Conservation (phyloP, 2,888 invertebrate species). For the Cremastinae sp. region DNA sequence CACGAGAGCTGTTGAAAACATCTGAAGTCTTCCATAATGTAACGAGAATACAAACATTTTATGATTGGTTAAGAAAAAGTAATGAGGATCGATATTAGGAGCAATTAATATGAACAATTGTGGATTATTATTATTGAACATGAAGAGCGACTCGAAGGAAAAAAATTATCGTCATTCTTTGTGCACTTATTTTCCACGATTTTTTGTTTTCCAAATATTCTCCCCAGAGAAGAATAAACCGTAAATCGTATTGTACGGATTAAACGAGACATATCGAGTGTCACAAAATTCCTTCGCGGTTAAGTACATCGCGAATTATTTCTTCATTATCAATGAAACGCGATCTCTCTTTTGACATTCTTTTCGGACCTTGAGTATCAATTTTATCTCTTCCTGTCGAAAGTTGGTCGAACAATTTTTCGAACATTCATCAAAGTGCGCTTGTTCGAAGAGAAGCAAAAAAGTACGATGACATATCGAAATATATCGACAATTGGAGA, state of each 20-base stretch:
- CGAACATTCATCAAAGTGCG: constrained; percentile 24
- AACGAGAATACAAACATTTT: too few relatives aligned
- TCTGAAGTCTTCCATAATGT: constrained; percentile 64
- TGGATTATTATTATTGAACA: too few relatives aligned
- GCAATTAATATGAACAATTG: too few relatives aligned
- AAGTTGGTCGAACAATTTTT: neutral
- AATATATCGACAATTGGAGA: neutral
- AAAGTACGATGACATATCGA: neutral
- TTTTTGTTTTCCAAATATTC: too few relatives aligned
- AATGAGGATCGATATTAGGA: constrained; percentile 17
- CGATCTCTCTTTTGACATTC: neutral
- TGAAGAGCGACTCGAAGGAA: too few relatives aligned
- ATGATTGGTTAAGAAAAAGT: constrained; percentile 52
- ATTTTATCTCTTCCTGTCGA: neutral
- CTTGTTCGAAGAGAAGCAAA: constrained; percentile 9
- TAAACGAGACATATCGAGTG: too few relatives aligned
- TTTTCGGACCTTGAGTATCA: neutral
- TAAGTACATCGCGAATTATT: neutral
- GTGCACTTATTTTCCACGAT: too few relatives aligned
- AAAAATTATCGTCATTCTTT: too few relatives aligned
- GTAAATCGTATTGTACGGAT: too few relatives aligned
- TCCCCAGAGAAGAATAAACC: too few relatives aligned
- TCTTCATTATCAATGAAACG: neutral
- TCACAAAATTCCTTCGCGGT: too few relatives aligned
- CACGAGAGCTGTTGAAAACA: constrained; percentile 57